A percentile compares a stretch with the other conserved stretches of the same genome.
Conservation (phyloP, 2,797 vertebrate species). For the Molossus molossus region DNA sequence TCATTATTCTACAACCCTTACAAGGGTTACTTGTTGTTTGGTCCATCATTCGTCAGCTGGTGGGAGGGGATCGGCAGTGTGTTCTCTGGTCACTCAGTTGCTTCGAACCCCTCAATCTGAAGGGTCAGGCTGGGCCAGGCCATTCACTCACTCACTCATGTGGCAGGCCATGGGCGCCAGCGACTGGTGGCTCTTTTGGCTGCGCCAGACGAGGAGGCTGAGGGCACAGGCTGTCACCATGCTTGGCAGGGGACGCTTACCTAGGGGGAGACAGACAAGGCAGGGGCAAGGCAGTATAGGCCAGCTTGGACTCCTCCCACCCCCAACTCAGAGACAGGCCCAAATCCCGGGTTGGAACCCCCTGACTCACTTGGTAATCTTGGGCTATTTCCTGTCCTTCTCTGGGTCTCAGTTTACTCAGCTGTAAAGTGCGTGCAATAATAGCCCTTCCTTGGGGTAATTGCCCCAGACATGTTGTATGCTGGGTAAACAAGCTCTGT, state of each 20-base stretch:
- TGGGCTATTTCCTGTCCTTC: not conserved
- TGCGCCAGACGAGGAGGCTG: slow-evolving; percentile 95
- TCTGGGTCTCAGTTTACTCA: not conserved
- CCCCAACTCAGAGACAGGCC: slow-evolving; percentile 53
- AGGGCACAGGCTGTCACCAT: slow-evolving; percentile 94
- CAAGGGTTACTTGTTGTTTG: not conserved
- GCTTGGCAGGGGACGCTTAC: slow-evolving; percentile 87
- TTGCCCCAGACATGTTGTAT: not conserved
- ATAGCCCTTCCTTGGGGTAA: not conserved
- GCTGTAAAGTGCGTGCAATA: not conserved
- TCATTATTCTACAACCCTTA: not conserved
- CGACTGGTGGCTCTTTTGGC: slow-evolving; percentile 88
- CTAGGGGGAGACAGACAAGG: slow-evolving; percentile 73
- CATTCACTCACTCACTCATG: slow-evolving; percentile 58
- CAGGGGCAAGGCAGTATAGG: not conserved
- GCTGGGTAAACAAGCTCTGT: not conserved
- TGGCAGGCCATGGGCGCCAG: slow-evolving; percentile 18
- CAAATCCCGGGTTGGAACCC: not conserved
- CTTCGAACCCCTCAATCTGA: not conserved
- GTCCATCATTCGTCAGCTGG: slow-evolving; percentile 54
- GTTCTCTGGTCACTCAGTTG: slow-evolving; percentile 36
- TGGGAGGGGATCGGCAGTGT: not conserved
- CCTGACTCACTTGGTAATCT: not conserved
- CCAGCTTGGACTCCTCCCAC: fast-evolving
- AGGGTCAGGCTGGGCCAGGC: not conserved